Base-by-base conservation (phyloP, 2,888 invertebrate genomes). In the Ethmia dodecea region DNA sequence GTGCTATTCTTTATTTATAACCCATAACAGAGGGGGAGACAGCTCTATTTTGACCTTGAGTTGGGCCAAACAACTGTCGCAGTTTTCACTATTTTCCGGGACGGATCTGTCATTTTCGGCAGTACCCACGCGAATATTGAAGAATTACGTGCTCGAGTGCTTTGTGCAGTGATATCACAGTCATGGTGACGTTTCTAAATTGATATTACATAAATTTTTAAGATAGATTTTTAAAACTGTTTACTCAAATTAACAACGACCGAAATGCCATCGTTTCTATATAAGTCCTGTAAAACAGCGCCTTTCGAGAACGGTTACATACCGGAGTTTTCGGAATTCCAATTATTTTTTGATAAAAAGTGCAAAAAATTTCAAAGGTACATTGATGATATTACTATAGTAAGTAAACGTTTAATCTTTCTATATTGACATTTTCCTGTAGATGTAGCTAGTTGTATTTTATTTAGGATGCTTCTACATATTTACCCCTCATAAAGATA, bases 261-360 rank as follows among this genome's bases (percentile, higher is more conserved):
- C 26, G 44, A 16, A 36, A 74, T 76, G 70, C 64, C 71, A 29
- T 69, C 77, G n/a, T 78, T 79, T 57, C 47, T 81, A 9, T 81
- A 80, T 36, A 84, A 74, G 60, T 63, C 80, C 0, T 81, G 68
- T 42, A 78, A 65, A 45, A 78, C 69, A 25, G 66, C 76, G 1
- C 80, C 79, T 0, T 80, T 80, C 41, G 67, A 71, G 3, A 68
- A 55, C 47, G 81, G 78, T 12, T 80, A 75, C 33, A 55, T 74
- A 0, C 78, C 80, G 1, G 64, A 74, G 25, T 47, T 74, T 0
- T 76, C 80, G 1, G 64, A 74, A 27, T 48, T 78, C 3, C 45
- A 51, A 15, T 55, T 69, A 29, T 52, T 62, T 9, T 53, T 68
- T 26, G 52, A 54, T 43, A 47, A 62, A 1, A 68, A 63, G 38